These are phyloP conservation scores for Pollenia labialis DNA, from an alignment of 2,888 invertebrate genomes.

Conservation along the genomic window DNA sequence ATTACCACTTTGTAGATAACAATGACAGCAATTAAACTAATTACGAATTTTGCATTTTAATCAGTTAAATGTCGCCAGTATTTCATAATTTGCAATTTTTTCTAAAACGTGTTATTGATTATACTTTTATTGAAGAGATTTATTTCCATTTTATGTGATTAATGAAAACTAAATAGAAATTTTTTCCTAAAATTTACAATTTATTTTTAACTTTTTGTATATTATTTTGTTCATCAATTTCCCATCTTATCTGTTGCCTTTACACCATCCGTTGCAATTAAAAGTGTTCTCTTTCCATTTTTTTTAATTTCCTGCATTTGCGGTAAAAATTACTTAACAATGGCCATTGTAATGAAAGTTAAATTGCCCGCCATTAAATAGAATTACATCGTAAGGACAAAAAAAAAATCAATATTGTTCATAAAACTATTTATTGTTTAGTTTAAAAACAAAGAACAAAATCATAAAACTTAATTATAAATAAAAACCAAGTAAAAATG, in stretches of 20 bases:
- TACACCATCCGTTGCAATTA: neutral
- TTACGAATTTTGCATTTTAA: constrained; percentile 9
- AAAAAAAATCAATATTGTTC: constrained; percentile 23
- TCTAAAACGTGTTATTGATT: neutral
- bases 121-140: neutral
- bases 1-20: constrained; percentile 12
- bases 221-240: neutral
- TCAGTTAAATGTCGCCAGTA: neutral
- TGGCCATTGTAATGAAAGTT: constrained; percentile 28
- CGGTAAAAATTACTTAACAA: constrained; percentile 18
- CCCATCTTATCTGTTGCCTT: neutral
- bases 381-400: neutral
- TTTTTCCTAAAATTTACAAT: neutral
- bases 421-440: constrained; percentile 20
- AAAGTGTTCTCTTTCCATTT: neutral
- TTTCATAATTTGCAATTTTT: neutral
- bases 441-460: neutral
- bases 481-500: too few relatives aligned
- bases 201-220: neutral
- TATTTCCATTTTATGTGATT: neutral
- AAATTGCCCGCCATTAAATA: constrained; percentile 20
- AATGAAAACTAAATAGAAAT: neutral
- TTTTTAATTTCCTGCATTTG: constrained; percentile 46
- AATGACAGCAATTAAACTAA: constrained; percentile 31
- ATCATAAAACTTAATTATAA: neutral